These are phyloP conservation scores for Melinaea menophilus DNA, from an alignment of 2,888 invertebrate species.

Conservation along the genomic window DNA sequence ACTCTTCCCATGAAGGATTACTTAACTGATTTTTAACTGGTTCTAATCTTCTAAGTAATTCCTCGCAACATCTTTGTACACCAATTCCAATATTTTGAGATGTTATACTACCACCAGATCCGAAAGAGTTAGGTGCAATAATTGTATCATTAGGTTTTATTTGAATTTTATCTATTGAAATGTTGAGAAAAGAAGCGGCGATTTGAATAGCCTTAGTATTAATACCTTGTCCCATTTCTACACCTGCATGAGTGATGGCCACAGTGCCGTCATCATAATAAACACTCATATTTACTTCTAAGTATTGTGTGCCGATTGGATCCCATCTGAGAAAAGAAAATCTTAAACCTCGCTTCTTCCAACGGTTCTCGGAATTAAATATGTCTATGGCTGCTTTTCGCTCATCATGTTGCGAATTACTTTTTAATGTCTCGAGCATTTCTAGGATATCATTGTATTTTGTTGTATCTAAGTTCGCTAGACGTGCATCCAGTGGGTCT, in stretches of 20 bases:
- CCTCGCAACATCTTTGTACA: conserved; percentile 65
- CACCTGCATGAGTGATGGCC: conserved; percentile 79
- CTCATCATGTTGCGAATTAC: conserved; percentile 68
- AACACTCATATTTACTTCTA: conserved; percentile 76
- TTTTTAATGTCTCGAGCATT: conserved; percentile 73
- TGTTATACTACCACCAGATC: conserved; percentile 82
- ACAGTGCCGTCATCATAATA: conserved; percentile 81
- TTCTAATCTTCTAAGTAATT: conserved; percentile 58
- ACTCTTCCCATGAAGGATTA: conserved; percentile 65
- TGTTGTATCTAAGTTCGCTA: conserved; percentile 64
- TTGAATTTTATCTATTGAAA: conserved; percentile 79
- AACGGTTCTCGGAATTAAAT: conserved; percentile 81
- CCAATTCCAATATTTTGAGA: conserved; percentile 80
- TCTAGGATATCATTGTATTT: conserved; percentile 46
- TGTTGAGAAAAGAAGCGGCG: conserved; percentile 80
- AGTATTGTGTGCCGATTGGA: conserved; percentile 43
- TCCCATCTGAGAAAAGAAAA: conserved; percentile 80
- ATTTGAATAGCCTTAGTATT: conserved; percentile 83
- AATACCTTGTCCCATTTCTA: conserved; percentile 86
- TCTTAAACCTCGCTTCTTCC: conserved; percentile 83
- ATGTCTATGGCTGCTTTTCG: conserved; percentile 65
- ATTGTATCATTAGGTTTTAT: conserved; percentile 81
- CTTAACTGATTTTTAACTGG: conserved; percentile 54
- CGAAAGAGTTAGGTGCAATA: conserved; percentile 78
- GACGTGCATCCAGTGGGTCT: conserved; percentile 76